A percentile compares a stretch with the other conserved stretches of the same genome.
Evolutionary conservation across 2,888 invertebrate species (phyloP).

Genomic region (Xanthostigma xanthostigma): DNA sequence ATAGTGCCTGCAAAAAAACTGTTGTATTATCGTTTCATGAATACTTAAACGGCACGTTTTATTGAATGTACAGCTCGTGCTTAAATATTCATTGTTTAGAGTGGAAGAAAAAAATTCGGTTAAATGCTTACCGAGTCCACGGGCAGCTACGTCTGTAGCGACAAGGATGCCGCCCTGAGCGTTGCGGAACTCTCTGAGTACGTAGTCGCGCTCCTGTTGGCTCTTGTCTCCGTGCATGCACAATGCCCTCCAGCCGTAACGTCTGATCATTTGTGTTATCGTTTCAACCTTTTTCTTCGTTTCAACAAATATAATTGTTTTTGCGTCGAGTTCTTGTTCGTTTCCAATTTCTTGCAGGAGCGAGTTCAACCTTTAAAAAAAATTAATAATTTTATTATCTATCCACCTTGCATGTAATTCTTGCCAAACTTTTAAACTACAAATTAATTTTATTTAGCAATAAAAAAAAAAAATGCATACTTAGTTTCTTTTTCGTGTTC

Average conservation of each 20-base stretch:
- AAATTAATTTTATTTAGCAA: background rate
- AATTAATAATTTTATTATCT: slow-evolving; percentile 21
- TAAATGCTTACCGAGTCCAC: slow-evolving; percentile 72
- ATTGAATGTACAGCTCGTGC: too few species aligned
- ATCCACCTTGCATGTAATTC: background rate
- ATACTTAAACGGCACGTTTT: too few species aligned
- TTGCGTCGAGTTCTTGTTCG: slow-evolving; percentile 67
- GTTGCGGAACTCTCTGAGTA: slow-evolving; percentile 75
- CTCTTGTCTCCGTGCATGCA: slow-evolving; percentile 54
- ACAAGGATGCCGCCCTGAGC: slow-evolving; percentile 80
- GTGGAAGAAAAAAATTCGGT: background rate
- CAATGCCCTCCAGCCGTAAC: slow-evolving; percentile 44
- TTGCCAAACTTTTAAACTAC: too few species aligned
- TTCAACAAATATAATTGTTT: slow-evolving; percentile 91
- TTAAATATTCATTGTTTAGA: too few species aligned
- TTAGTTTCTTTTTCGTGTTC: slow-evolving; percentile 63
- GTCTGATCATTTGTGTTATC: slow-evolving; percentile 67
- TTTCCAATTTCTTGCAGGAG: slow-evolving; percentile 67
- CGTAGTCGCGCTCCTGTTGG: slow-evolving; percentile 77
- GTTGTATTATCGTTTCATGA: too few species aligned
- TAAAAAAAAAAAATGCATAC: slow-evolving; percentile 28
- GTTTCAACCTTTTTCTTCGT: slow-evolving; percentile 79
- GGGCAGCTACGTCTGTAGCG: slow-evolving; percentile 94
- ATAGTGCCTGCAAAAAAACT: too few species aligned
- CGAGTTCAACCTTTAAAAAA: slow-evolving; percentile 46